These are phyloP conservation scores for Chiloscyllium punctatum DNA, from an alignment of 2,797 vertebrate genomes.

Conservation along the genomic window DNA sequence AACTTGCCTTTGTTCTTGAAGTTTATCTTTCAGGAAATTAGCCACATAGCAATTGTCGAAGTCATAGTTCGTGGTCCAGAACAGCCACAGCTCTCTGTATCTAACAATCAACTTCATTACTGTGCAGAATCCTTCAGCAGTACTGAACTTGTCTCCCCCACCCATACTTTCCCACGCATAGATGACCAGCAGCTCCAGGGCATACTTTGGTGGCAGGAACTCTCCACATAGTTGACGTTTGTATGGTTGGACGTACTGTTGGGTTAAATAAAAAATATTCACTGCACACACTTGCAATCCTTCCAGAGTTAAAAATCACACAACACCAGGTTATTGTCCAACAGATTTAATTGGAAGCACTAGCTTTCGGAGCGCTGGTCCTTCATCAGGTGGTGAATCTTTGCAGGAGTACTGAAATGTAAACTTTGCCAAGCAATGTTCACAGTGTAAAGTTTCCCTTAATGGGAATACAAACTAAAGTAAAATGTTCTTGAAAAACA, in stretches of 20 bases:
- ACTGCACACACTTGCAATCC: not conserved
- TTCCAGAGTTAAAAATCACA: no score
- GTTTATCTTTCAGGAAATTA: constrained; percentile 41
- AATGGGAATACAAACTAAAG: not conserved
- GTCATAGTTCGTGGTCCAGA: constrained; percentile 52
- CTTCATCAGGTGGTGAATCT: no score
- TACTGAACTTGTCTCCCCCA: constrained; percentile 34
- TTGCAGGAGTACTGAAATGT: not conserved
- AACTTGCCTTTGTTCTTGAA: constrained; percentile 40
- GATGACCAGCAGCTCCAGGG: constrained; percentile 57
- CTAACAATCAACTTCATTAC: constrained; percentile 46
- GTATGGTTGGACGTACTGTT: not conserved
- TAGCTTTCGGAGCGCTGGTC: no score
- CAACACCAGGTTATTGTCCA: no score
- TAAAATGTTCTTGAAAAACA: not conserved
- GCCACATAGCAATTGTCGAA: constrained; percentile 43
- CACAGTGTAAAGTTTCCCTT: not conserved
- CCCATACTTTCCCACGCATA: constrained; percentile 50
- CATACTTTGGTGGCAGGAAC: constrained; percentile 48
- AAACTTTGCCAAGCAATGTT: not conserved
- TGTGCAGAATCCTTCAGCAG: constrained; percentile 43
- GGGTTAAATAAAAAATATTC: not conserved
- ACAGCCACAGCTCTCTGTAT: constrained; percentile 47
- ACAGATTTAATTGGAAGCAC: no score
- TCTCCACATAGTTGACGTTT: accelerated